Evolutionary conservation across 2,888 invertebrate species (phyloP).

Genomic region (Pasiphila rectangulata): DNA sequence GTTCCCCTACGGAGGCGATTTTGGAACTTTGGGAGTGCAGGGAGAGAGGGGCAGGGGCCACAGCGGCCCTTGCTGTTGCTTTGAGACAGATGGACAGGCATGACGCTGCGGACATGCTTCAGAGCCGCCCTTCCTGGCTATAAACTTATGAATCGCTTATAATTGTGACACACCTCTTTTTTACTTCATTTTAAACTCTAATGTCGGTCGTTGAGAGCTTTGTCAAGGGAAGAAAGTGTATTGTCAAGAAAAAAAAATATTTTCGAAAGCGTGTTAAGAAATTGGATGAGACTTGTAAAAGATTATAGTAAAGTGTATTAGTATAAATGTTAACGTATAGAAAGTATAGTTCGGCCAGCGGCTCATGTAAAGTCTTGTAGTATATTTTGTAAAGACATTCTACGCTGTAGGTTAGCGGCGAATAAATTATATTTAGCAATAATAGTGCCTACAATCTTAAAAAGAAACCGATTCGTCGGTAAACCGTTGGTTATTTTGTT

Average conservation of each 20-base stretch:
- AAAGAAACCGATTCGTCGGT: constrained; percentile 65
- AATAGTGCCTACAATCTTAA: constrained; percentile 78
- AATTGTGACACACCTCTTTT: neutral
- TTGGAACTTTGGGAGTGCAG: constrained; percentile 97
- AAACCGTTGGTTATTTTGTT: constrained; percentile 68
- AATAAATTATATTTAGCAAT: constrained; percentile 78
- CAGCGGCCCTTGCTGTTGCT: constrained; percentile 84
- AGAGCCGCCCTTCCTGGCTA: constrained; percentile 74
- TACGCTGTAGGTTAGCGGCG: constrained; percentile 75
- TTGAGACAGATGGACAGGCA: constrained; percentile 70
- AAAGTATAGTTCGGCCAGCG: constrained; percentile 63
- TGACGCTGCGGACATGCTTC: constrained; percentile 70
- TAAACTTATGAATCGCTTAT: constrained; percentile 47
- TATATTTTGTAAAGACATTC: constrained; percentile 76
- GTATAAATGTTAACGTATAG: constrained; percentile 71
- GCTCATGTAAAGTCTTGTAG: constrained; percentile 75
- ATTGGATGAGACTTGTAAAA: constrained; percentile 28
- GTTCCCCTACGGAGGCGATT: constrained; percentile 97
- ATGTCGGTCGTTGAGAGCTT: too few relatives aligned
- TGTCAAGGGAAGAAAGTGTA: neutral
- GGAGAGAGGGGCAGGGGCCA: constrained; percentile 89
- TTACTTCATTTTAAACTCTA: neutral
- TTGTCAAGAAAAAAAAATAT: neutral
- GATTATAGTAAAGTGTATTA: constrained; percentile 65
- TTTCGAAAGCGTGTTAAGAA: constrained; percentile 4